These are phyloP conservation scores for Polietes domitor DNA, from an alignment of 2,888 invertebrate genomes.

Conservation along the genomic window DNA sequence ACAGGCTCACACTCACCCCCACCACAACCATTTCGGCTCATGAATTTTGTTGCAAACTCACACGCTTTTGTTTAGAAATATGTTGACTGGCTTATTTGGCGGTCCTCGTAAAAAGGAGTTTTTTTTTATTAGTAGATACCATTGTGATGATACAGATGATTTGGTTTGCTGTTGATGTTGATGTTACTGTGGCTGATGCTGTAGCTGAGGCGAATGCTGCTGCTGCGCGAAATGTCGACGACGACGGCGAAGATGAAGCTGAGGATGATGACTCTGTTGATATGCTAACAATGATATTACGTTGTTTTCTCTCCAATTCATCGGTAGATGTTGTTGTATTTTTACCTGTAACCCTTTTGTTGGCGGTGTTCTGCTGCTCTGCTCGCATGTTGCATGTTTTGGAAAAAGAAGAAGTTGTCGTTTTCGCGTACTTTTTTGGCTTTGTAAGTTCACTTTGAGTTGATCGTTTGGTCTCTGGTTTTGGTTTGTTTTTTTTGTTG, in stretches of 20 bases:
- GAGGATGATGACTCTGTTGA: slow-evolving; percentile 67
- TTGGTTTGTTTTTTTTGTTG: slow-evolving; percentile 33
- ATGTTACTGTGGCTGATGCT: slow-evolving; percentile 34
- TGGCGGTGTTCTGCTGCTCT: slow-evolving; percentile 10
- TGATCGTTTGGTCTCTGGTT: neutral
- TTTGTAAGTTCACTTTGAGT: slow-evolving; percentile 49
- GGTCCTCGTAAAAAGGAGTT: neutral
- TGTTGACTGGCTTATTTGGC: neutral
- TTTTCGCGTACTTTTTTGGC: slow-evolving; percentile 56
- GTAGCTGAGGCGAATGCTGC: slow-evolving; percentile 22
- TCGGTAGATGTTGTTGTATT: slow-evolving; percentile 36
- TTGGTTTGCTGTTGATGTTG: slow-evolving; percentile 32
- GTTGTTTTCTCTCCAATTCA: slow-evolving; percentile 60
- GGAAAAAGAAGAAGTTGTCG: slow-evolving; percentile 56
- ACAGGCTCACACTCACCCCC: too few species aligned
- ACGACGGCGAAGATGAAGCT: slow-evolving; percentile 73
- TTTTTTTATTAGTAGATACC: neutral
- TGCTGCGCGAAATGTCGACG: slow-evolving; percentile 70
- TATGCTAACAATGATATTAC: slow-evolving; percentile 68
- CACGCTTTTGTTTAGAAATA: too few species aligned
- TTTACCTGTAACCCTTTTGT: slow-evolving; percentile 52
- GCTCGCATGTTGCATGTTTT: neutral
- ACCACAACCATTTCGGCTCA: too few species aligned
- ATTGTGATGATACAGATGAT: slow-evolving; percentile 29
- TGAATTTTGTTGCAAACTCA: too few species aligned